Evolutionary conservation across 2,888 invertebrate species (phyloP).

Genomic region (Venusia cambrica): DNA sequence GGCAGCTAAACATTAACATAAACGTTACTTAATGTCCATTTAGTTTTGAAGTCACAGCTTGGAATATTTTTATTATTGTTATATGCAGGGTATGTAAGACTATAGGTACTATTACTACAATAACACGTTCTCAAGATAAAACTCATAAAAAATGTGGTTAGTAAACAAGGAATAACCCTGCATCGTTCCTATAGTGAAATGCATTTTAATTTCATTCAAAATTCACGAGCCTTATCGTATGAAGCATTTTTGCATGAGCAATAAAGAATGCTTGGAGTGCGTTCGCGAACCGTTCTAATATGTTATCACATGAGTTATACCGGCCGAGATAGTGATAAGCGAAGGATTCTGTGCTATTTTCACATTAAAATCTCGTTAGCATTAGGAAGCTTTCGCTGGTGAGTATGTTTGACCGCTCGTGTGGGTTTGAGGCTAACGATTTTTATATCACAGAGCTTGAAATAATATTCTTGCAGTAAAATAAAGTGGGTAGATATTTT

Average conservation of each 20-base stretch:
- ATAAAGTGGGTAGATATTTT: too few relatives aligned
- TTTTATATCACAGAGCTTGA: conserved; percentile 6
- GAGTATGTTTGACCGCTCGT: conserved; percentile 40
- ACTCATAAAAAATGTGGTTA: conserved; percentile 11
- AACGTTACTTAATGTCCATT: too few relatives aligned
- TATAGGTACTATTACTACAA: too few relatives aligned
- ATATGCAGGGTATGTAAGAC: too few relatives aligned
- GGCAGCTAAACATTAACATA: too few relatives aligned
- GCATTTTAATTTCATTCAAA: conserved; percentile 22
- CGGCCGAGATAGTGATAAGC: conserved; percentile 64
- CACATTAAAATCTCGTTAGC: conserved; percentile 76
- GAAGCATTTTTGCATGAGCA: conserved; percentile 17
- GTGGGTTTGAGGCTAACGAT: conserved; percentile 18
- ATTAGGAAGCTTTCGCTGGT: conserved; percentile 51
- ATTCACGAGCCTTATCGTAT: conserved; percentile 14
- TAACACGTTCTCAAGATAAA: conserved; percentile 1
- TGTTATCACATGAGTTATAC: conserved; percentile 64
- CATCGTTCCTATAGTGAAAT: conserved; percentile 15
- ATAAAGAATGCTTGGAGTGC: conserved; percentile 18
- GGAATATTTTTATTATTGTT: too few relatives aligned
- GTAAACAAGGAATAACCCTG: conserved; percentile 12
- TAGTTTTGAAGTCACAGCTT: too few relatives aligned
- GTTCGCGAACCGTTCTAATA: conserved; percentile 47
- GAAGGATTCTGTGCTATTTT: conserved; percentile 48
- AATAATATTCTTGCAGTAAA: too few relatives aligned